Percentiles rank a stretch among this genome's conserved stretches.
Evolutionary conservation across 2,888 invertebrate genomes (phyloP).

Genomic region (Mimumesa dahlbomi): DNA sequence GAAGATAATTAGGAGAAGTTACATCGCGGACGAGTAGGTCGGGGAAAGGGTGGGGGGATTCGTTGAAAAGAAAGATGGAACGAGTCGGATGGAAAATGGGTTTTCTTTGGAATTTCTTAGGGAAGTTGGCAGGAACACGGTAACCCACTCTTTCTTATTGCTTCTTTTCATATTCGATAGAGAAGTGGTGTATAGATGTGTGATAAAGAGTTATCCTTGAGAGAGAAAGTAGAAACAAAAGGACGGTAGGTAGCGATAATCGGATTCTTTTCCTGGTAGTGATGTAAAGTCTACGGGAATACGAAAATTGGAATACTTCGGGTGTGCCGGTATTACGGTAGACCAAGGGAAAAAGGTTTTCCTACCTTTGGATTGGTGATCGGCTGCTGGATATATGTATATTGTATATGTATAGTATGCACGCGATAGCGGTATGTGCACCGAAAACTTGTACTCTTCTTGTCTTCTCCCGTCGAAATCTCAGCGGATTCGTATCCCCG

Average conservation of each 20-base stretch:
- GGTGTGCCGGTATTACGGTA: not conserved
- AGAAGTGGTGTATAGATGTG: too few species aligned
- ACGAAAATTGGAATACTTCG: slow-evolving; percentile 41
- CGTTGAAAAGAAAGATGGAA: not conserved
- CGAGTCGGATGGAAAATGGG: not conserved
- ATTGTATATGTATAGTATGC: too few species aligned
- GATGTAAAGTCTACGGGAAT: slow-evolving; percentile 31
- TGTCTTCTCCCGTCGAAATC: slow-evolving; percentile 5
- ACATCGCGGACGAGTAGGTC: slow-evolving; percentile 4
- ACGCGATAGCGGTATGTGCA: not conserved
- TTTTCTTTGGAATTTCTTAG: too few species aligned
- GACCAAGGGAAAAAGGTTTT: not conserved
- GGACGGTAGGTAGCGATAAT: slow-evolving; percentile 28
- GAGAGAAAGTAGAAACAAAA: slow-evolving; percentile 3
- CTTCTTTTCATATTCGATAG: too few species aligned
- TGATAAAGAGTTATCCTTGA: not conserved
- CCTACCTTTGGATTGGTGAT: not conserved
- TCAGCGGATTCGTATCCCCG: not conserved
- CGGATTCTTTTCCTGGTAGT: slow-evolving; percentile 42
- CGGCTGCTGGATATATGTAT: not conserved
- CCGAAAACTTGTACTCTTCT: not conserved
- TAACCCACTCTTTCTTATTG: too few species aligned
- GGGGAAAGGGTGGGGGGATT: not conserved
- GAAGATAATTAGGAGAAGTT: too few species aligned
- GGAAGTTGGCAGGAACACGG: too few species aligned